Evolutionary conservation across 2,797 vertebrate genomes (phyloP), one percentile per base, ranked within the genome.

Genomic region (Denticeps clupeoides): DNA sequence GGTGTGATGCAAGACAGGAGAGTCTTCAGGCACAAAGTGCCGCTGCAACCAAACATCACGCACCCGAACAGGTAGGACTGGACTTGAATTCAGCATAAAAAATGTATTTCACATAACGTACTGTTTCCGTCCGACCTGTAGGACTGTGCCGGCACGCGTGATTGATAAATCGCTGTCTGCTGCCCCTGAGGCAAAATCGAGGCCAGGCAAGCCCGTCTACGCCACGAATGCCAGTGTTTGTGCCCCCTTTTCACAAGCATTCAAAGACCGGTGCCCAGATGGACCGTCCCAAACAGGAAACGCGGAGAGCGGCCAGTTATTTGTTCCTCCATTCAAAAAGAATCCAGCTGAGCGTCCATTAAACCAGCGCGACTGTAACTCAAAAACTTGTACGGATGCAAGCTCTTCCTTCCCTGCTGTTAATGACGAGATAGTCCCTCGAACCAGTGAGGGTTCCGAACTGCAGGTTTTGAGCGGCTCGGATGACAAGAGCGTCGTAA

Each of bases 1-100:
- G 90, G 77, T 45, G 59, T 65, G 55, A 63, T 87, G 55, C 87
- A 80, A 68, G 93, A 96, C 71, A 82, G 93, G 69, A 82, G 82
- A 65, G 79, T 80, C n/a, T 53, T 41, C 68, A 79, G 72, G 44
- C 90, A 87, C 58, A 77, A 64, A 2, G 45, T 70, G 43, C 70
- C 79, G 60, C 79, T 89, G 65, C 80, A 86, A 41, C 85, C 90
- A 2, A 2, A 88, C 55, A 70, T 82, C 55, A 89, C 87, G 56
- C 65, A 22, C 47, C 87, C 89, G 6, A 66, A 70, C 56, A 62
- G 82, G 94, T 95, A 72, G 81, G 82, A 38, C n/a, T 45, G 18
- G 35, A 18, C 35, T 35, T 35, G 2, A 35, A 18, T 8, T 5
- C 2, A 15, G 8, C 1, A 2, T 15, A 25, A 4, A 19, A 16